Percentiles rank a stretch among this genome's conserved stretches.
Evolutionary conservation across 2,113 vertebrate genomes (phyloP).

Genomic region (Pelvicachromis taeniatus): DNA sequence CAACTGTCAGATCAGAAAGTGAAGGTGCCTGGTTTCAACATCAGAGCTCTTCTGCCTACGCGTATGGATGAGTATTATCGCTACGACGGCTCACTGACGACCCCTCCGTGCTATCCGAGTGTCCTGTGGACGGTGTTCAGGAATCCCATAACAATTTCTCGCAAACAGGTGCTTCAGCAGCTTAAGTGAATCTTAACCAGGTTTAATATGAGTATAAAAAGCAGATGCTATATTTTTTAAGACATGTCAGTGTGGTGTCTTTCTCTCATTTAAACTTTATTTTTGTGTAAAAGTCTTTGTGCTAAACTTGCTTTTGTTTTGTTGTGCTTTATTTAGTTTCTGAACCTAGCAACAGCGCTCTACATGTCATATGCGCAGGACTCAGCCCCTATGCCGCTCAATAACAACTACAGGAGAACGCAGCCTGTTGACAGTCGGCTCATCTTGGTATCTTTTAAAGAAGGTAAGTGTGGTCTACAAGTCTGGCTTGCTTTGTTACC

Average conservation of each 20-base stretch:
- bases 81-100: constrained; percentile 92
- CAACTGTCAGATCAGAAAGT: constrained; percentile 75
- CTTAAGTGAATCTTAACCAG: background rate
- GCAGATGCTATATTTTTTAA: accelerated
- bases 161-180: constrained; percentile 76
- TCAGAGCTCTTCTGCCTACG: constrained; percentile 80
- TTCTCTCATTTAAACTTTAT: background rate
- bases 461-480: constrained; percentile 75
- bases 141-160: constrained; percentile 81
- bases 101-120: constrained; percentile 89
- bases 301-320: constrained; percentile 1
- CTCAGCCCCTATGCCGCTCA: constrained; percentile 72
- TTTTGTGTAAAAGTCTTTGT: background rate
- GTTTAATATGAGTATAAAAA: background rate
- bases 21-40: constrained; percentile 80
- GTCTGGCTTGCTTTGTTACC: constrained; percentile 1
- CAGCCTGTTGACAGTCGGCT: constrained; percentile 79
- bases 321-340: constrained; percentile 69
- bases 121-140: constrained; percentile 93
- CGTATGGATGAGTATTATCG: constrained; percentile 85
- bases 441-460: constrained; percentile 83
- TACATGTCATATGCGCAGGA: constrained; percentile 78
- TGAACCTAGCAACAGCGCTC: constrained; percentile 78
- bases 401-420: constrained; percentile 81
- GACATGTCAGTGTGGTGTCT: background rate